Percentiles rank a stretch among this genome's conserved stretches.
These are phyloP conservation scores for Arizona elegans DNA, from an alignment of 2,113 vertebrate genomes.

Conservation along the genomic window DNA sequence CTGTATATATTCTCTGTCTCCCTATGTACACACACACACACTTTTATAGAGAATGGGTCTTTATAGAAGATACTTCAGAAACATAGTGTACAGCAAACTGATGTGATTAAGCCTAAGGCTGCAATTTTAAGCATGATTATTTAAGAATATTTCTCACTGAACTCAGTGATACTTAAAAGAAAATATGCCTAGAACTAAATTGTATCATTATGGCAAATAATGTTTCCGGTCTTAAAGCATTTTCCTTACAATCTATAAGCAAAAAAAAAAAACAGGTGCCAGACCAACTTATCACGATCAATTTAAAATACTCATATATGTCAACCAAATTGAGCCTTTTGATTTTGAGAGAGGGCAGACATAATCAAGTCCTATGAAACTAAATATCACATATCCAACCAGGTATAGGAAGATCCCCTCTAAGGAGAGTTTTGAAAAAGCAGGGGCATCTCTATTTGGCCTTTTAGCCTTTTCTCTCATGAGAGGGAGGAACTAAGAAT, in stretches of 20 bases:
- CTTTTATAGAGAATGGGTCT: conserved; percentile 24
- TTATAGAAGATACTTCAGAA: conserved; percentile 15
- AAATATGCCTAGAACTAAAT: background rate
- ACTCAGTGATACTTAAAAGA: background rate
- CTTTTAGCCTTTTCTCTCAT: background rate
- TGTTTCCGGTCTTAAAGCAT: background rate
- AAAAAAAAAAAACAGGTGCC: background rate
- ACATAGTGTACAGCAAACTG: background rate
- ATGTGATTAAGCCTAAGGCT: background rate
- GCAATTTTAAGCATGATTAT: background rate
- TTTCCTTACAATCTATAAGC: background rate
- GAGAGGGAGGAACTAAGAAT: background rate
- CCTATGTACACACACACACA: background rate
- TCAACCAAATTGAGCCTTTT: background rate
- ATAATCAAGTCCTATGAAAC: background rate
- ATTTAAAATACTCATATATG: background rate
- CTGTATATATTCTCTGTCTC: conserved; percentile 5
- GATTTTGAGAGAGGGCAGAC: background rate
- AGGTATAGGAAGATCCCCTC: background rate
- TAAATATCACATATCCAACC: background rate
- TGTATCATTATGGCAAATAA: background rate
- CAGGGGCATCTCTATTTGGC: background rate
- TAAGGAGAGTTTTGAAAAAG: background rate
- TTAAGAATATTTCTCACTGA: background rate
- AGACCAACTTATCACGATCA: background rate